phyloP scores from a whole-genome alignment of 2,113 vertebrate species.

The Lampris incognitus region DNA sequence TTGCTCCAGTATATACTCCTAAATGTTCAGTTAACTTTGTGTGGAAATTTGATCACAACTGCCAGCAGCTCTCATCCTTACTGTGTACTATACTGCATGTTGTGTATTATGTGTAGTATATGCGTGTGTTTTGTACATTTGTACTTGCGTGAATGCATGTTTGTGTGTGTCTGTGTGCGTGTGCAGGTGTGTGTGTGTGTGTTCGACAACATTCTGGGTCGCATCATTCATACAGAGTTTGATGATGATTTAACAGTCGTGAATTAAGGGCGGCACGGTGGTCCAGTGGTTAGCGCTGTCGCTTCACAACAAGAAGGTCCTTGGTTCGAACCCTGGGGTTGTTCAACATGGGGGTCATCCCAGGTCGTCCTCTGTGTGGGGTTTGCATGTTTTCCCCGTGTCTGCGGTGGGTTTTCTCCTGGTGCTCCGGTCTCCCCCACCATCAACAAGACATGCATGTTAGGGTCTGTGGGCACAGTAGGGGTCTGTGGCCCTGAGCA shows the following conservation, averaged over 20 bases:
- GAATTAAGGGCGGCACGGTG: slow-evolving; percentile 83
- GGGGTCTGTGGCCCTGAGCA: too few relatives aligned
- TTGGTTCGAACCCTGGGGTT: too few relatives aligned
- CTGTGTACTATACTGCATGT: slow-evolving; percentile 30
- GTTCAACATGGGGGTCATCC: too few relatives aligned
- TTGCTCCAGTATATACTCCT: slow-evolving; percentile 28
- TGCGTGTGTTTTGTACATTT: slow-evolving; percentile 33
- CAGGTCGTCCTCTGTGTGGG: too few relatives aligned
- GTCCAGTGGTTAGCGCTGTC: too few relatives aligned
- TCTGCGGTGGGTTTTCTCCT: too few relatives aligned
- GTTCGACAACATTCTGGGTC: slow-evolving; percentile 90
- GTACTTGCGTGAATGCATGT: slow-evolving; percentile 12
- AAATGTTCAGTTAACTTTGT: slow-evolving; percentile 36
- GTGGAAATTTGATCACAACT: slow-evolving; percentile 4
- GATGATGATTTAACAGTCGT: slow-evolving; percentile 98
- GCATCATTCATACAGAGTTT: slow-evolving; percentile 99
- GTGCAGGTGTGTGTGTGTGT: slow-evolving; percentile 79
- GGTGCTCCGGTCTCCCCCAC: too few relatives aligned
- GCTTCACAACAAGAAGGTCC: too few relatives aligned
- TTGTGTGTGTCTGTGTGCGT: slow-evolving; percentile 42
- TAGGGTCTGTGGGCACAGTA: slow-evolving; percentile 74
- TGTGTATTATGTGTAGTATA: not conserved
- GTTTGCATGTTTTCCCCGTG: too few relatives aligned
- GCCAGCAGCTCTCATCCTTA: slow-evolving; percentile 48
- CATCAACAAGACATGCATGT: too few relatives aligned